Base-by-base conservation (phyloP, 2,113 vertebrate genomes). In the Albula goreensis region DNA sequence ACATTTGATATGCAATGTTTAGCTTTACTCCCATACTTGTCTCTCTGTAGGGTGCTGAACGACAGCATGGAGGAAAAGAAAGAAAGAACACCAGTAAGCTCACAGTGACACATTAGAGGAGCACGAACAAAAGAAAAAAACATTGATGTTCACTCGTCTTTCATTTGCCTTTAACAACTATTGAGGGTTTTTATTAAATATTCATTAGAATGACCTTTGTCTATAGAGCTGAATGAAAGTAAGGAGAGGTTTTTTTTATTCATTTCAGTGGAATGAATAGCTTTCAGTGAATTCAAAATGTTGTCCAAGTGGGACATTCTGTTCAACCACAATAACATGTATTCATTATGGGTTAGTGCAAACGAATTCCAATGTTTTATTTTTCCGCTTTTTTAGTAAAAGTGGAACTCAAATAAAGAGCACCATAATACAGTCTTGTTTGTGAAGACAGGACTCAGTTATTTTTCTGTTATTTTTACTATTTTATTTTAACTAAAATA, bases 21-120 rank as follows among this genome's bases (percentile, higher is more conserved):
- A 97, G 95, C 94, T 96, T 97, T 97, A 97, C 96, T 96, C 96
- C 96, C 97, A 95, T 99, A 99, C 97, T 99, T 98, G 98, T 99
- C 96, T 99, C 98, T 97, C 98, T 98, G 97, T 98, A 99, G 95
- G 98, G 97, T 96, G 98, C 98, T 99, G 96, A 96, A 96, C 96
- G 97, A 96, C 96, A 97, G 97, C 98, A 96, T 97, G 97, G 95
- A 95, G 96, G 95, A 96, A 95, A 94, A 66, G 89, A 92, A 90
- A 88, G 89, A 85, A 92, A 85, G 96, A 93, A 96, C 94, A 95
- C 94, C 97, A 94, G 95, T 97, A 96, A 97, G 96, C 95, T 95
- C 96, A 96, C 95, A 96, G 95, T 91, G 95, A 96, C 96, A 96
- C 92, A 81, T 94, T 94, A 93, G 91, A 93, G 92, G 90, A 96